Evolutionary conservation across 1,140 invertebrate species (phyloP), one percentile per base, ranked within the genome.

Genomic region (Drosophila arizonae): DNA sequence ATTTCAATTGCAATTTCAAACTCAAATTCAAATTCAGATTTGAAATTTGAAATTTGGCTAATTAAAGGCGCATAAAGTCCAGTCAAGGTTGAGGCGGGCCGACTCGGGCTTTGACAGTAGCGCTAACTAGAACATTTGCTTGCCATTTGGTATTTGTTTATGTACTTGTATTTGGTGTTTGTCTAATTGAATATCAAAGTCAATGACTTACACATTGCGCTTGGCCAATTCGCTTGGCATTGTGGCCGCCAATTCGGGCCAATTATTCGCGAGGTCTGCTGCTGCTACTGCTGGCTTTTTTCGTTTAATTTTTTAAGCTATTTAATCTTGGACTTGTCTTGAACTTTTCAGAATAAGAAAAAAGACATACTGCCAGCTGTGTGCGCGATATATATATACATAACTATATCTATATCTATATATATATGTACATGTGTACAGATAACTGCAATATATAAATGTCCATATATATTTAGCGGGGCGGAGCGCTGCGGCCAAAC

Each of bases 121-220:
- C 70, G 10, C 48, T 75, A 81, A 76, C 79, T 82, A 79, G 78
- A 81, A 81, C 78, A 81, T 57, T 78, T 78, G 58, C 62, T 71
- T 65, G 51, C 51, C 56, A 65, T 81, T 81, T 81, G 77, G 77
- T 17, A 17, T 46, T 46, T 46, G 21, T 24, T 24, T 24, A 24
- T 24, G 21, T 24, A 3, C 3, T 17, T 15, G 43, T 46, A 8
- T 82, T 75, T 78, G 82, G 79, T 85, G 76, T 86, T 86, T 85
- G 57, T 61, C 79, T 79, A 86, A 86, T 86, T 86, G 82, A 87
- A 88, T 77, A 88, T 87, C 82, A 87, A 87, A 87, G 82, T 87
- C 82, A 87, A 87, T 87, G 82, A 87, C 84, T 87, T 87, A 82
- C 82, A 86, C 71, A 76, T 58, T 66, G 75, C 72, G 43, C 77